phyloP scores from a whole-genome alignment of 2,888 invertebrate species.

The Drosophila mulleri region DNA sequence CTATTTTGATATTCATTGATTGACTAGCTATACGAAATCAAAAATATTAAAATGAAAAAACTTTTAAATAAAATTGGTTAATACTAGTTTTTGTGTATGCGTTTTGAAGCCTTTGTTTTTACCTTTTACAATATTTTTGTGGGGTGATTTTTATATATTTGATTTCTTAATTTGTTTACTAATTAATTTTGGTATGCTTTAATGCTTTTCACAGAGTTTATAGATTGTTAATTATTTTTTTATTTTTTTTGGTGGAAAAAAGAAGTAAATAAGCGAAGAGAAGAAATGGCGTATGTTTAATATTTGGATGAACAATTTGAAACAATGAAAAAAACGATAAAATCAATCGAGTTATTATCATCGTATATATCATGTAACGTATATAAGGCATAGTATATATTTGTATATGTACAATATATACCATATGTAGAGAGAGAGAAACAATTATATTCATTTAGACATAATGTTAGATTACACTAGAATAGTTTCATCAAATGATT shows the following conservation, averaged over 20 bases:
- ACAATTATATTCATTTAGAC: slow-evolving; percentile 35
- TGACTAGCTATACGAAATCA: slow-evolving; percentile 32
- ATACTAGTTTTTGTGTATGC: slow-evolving; percentile 68
- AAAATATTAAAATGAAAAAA: slow-evolving; percentile 27
- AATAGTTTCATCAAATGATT: slow-evolving; percentile 38
- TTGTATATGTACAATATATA: slow-evolving; percentile 15
- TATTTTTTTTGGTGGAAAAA: slow-evolving; percentile 68
- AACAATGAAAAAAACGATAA: slow-evolving; percentile 71
- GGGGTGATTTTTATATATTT: slow-evolving; percentile 63
- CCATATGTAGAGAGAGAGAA: slow-evolving; percentile 36
- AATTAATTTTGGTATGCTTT: slow-evolving; percentile 49
- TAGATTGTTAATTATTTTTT: slow-evolving; percentile 46
- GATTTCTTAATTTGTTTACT: slow-evolving; percentile 40
- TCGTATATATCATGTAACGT: slow-evolving; percentile 13
- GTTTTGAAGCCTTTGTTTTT: slow-evolving; percentile 71
- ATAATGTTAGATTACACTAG: slow-evolving; percentile 21
- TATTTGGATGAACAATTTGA: slow-evolving; percentile 79
- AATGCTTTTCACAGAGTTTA: slow-evolving; percentile 53
- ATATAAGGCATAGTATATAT: slow-evolving; percentile 11
- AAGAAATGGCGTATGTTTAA: slow-evolving; percentile 81
- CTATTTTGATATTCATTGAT: slow-evolving; percentile 4
- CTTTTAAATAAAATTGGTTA: slow-evolving; percentile 23
- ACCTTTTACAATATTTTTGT: slow-evolving; percentile 76
- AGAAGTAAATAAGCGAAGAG: slow-evolving; percentile 81
- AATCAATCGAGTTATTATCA: slow-evolving; percentile 73